phyloP scores from a whole-genome alignment of 2,888 invertebrate genomes.

The Drosophila meridionalis region DNA sequence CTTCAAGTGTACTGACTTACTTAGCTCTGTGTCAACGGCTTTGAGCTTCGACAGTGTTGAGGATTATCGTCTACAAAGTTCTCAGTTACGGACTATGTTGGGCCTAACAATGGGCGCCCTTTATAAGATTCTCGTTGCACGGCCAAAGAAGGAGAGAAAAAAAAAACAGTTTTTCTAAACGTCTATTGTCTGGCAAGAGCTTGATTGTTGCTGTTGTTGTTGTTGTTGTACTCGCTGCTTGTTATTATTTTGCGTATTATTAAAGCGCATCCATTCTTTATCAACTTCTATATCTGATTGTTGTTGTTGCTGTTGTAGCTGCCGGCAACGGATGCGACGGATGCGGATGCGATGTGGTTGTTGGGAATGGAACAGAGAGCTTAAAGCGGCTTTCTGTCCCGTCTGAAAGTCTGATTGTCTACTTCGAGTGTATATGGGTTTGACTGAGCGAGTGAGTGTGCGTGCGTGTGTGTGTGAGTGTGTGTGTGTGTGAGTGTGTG shows the following conservation, averaged over 20 bases:
- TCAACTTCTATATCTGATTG: conserved; percentile 59
- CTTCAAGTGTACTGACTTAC: conserved; percentile 18
- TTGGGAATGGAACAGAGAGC: conserved; percentile 44
- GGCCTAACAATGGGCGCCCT: conserved; percentile 46
- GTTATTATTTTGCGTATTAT: conserved; percentile 72
- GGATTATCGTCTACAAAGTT: conserved; percentile 57
- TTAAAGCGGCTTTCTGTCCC: conserved; percentile 67
- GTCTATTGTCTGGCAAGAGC: conserved; percentile 59
- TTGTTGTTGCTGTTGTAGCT: conserved; percentile 27
- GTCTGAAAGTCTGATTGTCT: conserved; percentile 35
- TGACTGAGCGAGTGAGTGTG: not conserved
- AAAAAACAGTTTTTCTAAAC: conserved; percentile 48
- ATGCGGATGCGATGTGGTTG: conserved; percentile 58
- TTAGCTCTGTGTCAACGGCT: conserved; percentile 33
- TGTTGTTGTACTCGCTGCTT: conserved; percentile 37
- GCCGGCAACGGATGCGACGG: conserved; percentile 55
- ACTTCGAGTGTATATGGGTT: conserved; percentile 10
- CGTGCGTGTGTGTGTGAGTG: conserved; percentile 1
- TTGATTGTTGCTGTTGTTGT: conserved; percentile 56
- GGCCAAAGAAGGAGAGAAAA: conserved; percentile 14
- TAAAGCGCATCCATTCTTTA: conserved; percentile 74
- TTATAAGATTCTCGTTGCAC: conserved; percentile 28
- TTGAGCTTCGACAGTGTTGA: conserved; percentile 53
- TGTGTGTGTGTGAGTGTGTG: conserved; percentile 31
- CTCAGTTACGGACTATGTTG: conserved; percentile 52